Evolutionary conservation across 2,113 vertebrate species (phyloP).

Genomic region (Platanista minor): DNA sequence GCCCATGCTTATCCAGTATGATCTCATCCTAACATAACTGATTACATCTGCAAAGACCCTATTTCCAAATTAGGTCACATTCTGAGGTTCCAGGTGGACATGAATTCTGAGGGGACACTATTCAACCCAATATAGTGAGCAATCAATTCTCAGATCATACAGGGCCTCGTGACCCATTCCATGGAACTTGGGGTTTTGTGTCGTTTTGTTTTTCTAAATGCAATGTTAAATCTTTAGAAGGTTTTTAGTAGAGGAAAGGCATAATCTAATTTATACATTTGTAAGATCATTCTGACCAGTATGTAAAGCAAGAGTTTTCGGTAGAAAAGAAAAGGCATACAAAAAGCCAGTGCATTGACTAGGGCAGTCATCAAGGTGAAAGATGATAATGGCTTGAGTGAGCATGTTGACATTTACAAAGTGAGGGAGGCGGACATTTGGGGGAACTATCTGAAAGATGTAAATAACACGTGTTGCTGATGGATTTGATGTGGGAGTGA

Average conservation of each 20-base stretch:
- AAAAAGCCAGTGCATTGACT: background rate
- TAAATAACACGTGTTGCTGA: background rate
- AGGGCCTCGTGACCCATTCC: background rate
- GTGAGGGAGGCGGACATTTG: background rate
- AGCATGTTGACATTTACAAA: background rate
- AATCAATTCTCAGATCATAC: background rate
- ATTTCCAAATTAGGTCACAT: background rate
- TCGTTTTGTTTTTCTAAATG: background rate
- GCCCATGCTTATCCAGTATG: background rate
- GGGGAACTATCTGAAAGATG: background rate
- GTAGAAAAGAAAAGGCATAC: background rate
- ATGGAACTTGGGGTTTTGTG: background rate
- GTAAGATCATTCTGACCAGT: background rate
- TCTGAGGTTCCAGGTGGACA: background rate
- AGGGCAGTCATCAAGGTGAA: background rate
- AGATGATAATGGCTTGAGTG: background rate
- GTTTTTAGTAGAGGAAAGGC: background rate
- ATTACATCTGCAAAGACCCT: background rate
- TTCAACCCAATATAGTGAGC: background rate
- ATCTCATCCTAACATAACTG: background rate
- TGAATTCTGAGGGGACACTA: background rate
- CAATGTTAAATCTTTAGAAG: background rate
- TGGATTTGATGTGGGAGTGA: background rate
- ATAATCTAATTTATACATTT: background rate
- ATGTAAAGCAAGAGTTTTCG: background rate